Percentiles rank a stretch among this genome's conserved stretches.
phyloP scores from a whole-genome alignment of 2,797 vertebrate species.

The Lophius americanus region DNA sequence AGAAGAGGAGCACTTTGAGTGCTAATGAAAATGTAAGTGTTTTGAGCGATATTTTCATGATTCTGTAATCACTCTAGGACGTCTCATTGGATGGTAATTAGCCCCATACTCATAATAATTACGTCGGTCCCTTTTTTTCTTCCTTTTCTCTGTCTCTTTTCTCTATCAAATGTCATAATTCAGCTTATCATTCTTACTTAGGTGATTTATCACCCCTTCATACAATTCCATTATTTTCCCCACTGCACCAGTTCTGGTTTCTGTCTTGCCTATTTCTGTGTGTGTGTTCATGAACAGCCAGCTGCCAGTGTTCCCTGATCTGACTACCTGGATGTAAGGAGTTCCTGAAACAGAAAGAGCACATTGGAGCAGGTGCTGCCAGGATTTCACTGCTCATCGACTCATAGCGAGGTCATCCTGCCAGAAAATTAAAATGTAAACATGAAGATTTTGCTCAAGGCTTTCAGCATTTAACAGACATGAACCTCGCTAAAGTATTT shows the following conservation, averaged over 20 bases:
- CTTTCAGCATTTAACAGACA: slow-evolving; percentile 4
- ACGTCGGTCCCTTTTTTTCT: slow-evolving; percentile 18
- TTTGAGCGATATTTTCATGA: slow-evolving; percentile 76
- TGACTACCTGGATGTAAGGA: slow-evolving; percentile 49
- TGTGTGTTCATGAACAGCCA: slow-evolving; percentile 28
- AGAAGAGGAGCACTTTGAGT: slow-evolving; percentile 44
- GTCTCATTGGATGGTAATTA: slow-evolving; percentile 66
- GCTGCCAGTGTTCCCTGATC: slow-evolving; percentile 41
- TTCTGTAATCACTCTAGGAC: slow-evolving; percentile 62
- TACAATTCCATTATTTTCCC: slow-evolving; percentile 17
- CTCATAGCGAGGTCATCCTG: slow-evolving; percentile 41
- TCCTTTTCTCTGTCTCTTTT: slow-evolving; percentile 22
- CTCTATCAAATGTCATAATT: slow-evolving; percentile 56
- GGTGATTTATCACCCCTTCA: slow-evolving; percentile 52
- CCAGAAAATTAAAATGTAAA: slow-evolving; percentile 37
- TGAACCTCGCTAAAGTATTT: background rate
- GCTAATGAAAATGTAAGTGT: slow-evolving; percentile 66
- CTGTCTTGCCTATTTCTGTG: slow-evolving; percentile 38
- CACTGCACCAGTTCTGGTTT: slow-evolving; percentile 51
- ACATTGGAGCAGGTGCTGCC: slow-evolving; percentile 23
- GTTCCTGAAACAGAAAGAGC: slow-evolving; percentile 19
- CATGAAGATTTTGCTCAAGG: slow-evolving; percentile 12
- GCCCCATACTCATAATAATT: slow-evolving; percentile 48
- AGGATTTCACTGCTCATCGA: slow-evolving; percentile 30
- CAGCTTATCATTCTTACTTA: slow-evolving; percentile 48